phyloP scores from a whole-genome alignment of 1,140 invertebrate species.

The Hylyphantes graminicola region DNA sequence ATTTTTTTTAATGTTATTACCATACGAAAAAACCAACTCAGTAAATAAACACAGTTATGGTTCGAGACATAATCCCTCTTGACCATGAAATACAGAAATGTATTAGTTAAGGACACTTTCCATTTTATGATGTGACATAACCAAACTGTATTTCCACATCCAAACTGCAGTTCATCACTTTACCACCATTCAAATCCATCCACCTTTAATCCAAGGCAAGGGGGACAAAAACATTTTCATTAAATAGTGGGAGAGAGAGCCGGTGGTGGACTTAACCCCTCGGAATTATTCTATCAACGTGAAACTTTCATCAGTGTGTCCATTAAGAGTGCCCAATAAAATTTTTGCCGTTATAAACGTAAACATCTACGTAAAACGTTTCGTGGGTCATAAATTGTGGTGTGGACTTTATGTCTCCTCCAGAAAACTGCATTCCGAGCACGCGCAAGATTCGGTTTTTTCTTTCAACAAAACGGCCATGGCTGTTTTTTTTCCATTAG shows the following conservation, averaged over 20 bases:
- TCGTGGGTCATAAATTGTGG: constrained; percentile 54
- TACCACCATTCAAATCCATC: constrained; percentile 6
- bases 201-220: constrained; percentile 12
- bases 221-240: constrained; percentile 16
- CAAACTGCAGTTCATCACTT: too few species aligned
- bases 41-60: too few species aligned
- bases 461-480: constrained; percentile 22
- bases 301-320: constrained; percentile 57
- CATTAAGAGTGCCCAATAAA: constrained; percentile 51
- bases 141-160: too few species aligned
- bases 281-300: constrained; percentile 47
- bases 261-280: constrained; percentile 1
- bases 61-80: too few species aligned
- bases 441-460: constrained; percentile 42
- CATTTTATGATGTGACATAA: too few species aligned
- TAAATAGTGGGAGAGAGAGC: constrained; percentile 9
- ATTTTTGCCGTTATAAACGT: constrained; percentile 60
- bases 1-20: too few species aligned
- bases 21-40: too few species aligned
- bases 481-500: constrained; percentile 26
- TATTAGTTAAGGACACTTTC: too few species aligned
- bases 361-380: constrained; percentile 60
- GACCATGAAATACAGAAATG: too few species aligned
- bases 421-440: constrained; percentile 13
- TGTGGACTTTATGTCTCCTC: constrained; percentile 28